These are phyloP conservation scores for Thera obeliscata DNA, from an alignment of 2,888 invertebrate species.

Conservation along the genomic window DNA sequence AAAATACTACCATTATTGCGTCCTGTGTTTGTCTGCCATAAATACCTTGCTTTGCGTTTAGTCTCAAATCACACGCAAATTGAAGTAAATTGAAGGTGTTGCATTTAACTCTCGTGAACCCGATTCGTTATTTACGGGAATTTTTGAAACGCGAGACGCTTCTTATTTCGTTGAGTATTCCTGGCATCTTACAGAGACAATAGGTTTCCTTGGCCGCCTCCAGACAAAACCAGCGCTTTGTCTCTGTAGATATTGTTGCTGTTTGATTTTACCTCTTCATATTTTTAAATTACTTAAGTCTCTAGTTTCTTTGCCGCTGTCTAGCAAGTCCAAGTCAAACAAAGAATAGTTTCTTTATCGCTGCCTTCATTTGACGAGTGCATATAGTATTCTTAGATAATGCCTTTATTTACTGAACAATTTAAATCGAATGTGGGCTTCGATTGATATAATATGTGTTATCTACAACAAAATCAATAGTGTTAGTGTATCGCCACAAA, in stretches of 20 bases:
- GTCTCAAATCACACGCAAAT: neutral
- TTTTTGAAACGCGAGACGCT: slow-evolving; percentile 41
- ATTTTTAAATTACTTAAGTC: slow-evolving; percentile 39
- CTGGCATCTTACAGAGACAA: slow-evolving; percentile 35
- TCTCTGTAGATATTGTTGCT: slow-evolving; percentile 46
- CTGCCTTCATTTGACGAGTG: slow-evolving; percentile 11
- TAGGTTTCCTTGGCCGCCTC: slow-evolving; percentile 23
- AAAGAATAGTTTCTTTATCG: slow-evolving; percentile 14
- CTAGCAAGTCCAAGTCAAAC: neutral
- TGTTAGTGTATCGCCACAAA: slow-evolving; percentile 44
- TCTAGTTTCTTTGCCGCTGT: slow-evolving; percentile 13
- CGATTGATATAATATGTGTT: slow-evolving; percentile 40
- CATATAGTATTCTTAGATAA: slow-evolving; percentile 11
- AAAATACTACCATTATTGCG: too few species aligned
- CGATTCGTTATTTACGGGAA: slow-evolving; percentile 13
- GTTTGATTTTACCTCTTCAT: slow-evolving; percentile 49
- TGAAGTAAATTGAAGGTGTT: neutral
- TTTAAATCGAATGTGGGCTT: slow-evolving; percentile 39
- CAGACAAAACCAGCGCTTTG: slow-evolving; percentile 44
- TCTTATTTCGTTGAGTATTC: slow-evolving; percentile 45
- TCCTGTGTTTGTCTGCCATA: too few species aligned
- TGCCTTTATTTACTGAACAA: slow-evolving; percentile 39
- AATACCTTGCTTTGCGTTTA: too few species aligned
- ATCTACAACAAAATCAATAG: slow-evolving; percentile 50
- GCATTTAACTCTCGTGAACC: neutral